Evolutionary conservation across 2,113 vertebrate genomes (phyloP), one percentile per base, ranked within the genome.

Genomic region (Eolophus roseicapilla): DNA sequence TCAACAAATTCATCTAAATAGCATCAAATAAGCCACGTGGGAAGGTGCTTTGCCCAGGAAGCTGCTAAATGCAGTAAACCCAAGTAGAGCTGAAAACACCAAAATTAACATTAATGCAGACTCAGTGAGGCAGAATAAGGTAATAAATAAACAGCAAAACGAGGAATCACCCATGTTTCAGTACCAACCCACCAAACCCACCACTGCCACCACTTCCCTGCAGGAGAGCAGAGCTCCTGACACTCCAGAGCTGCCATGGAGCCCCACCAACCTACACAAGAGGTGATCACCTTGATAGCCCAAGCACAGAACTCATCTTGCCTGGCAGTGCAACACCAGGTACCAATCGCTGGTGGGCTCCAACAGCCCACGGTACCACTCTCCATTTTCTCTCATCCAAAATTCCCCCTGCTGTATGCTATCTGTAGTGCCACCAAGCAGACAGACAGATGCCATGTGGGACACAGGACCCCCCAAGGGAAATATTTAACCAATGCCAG

Each of bases 41-140:
- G 82, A 92, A n/a, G 46, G 82, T 65, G 86, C 67, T 86, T 68
- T 88, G 69, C 80, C 53, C 87, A 55, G 74, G 87, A 91, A 90
- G 35, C 65, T 73, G 76, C 28, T 65, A 74, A 79, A 92, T 4
- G 33, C 74, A 74, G 13, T 7, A 80, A 86, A 86, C 28, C 23
- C 46, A 86, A 83, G 53, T n/a, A 82, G 69, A 86, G 43, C 86
- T 9, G 17, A 43, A 67, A 53, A 8, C 64, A 79, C 14, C 78
- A 83, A 29, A 15, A 5, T 2, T 10, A 77, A 67, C 20, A 3
- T 12, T 62, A 82, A 63, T 0, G 0, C 15, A 59, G 80, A 33
- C 46, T 57, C 63, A 52, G 35, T 6, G 28, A 86, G 50, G 78
- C 64, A 83, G 35, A 81, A 24, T 8, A 71, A 90, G 13, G 68